These are phyloP conservation scores for Hypolimnas misippus DNA, from an alignment of 2,888 invertebrate genomes.

Conservation along the genomic window DNA sequence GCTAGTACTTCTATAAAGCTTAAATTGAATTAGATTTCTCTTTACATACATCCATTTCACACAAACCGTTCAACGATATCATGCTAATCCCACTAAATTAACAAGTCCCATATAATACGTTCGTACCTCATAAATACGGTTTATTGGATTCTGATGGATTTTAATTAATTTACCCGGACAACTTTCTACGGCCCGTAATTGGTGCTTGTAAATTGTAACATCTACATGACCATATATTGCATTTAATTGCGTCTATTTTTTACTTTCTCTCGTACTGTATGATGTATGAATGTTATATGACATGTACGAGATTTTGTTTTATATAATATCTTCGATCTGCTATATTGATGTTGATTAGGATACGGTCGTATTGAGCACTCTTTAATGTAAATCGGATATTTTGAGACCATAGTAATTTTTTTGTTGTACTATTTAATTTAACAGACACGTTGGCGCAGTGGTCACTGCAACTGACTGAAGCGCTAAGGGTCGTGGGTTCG, in stretches of 20 bases:
- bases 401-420: too few species aligned
- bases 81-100: constrained; percentile 20
- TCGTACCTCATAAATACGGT: constrained; percentile 36
- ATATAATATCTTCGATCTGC: not conserved
- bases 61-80: not conserved
- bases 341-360: not conserved
- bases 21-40: not conserved
- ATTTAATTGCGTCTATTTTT: constrained; percentile 37
- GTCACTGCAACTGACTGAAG: too few species aligned
- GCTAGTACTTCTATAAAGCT: not conserved
- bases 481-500: too few species aligned
- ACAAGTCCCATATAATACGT: constrained; percentile 25
- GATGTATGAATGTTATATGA: constrained; percentile 26
- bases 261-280: constrained; percentile 30
- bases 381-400: not conserved
- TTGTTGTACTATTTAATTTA: too few species aligned
- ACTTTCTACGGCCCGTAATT: constrained; percentile 43
- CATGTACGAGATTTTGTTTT: constrained; percentile 1
- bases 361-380: not conserved
- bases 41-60: not conserved
- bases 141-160: constrained; percentile 41
- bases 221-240: constrained; percentile 33
- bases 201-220: constrained; percentile 37
- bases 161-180: constrained; percentile 44
- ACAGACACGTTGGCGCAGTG: too few species aligned